A percentile compares a stretch with the other conserved stretches of the same genome.
These are phyloP conservation scores for Gouania willdenowi DNA, from an alignment of 2,797 vertebrate genomes.

Conservation along the genomic window DNA sequence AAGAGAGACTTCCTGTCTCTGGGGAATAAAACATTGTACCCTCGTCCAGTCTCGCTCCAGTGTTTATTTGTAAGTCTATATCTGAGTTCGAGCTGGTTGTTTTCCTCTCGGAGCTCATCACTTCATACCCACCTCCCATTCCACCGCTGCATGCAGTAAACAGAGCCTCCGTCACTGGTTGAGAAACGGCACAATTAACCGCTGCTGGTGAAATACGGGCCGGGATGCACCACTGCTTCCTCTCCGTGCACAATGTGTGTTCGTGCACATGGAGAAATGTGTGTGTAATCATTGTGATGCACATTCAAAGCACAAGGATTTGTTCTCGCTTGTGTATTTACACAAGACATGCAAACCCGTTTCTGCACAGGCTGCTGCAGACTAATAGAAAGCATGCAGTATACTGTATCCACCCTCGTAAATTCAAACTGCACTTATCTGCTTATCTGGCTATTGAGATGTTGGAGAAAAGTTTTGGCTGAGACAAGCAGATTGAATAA, in stretches of 20 bases:
- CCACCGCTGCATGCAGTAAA: constrained; percentile 74
- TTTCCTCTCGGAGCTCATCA: constrained; percentile 71
- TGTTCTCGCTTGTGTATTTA: constrained; percentile 17
- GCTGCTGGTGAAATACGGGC: constrained; percentile 76
- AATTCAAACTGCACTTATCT: constrained; percentile 2
- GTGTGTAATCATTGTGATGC: constrained; percentile 28
- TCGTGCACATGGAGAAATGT: constrained; percentile 15
- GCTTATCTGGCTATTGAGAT: not conserved
- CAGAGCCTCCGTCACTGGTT: constrained; percentile 73
- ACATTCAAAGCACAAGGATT: constrained; percentile 27
- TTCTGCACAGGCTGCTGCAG: constrained; percentile 3
- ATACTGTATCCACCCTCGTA: constrained; percentile 2
- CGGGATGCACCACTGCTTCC: constrained; percentile 68
- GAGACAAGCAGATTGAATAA: constrained; percentile 52
- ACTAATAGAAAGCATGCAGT: not conserved
- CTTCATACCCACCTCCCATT: constrained; percentile 70
- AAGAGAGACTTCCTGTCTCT: too few species aligned
- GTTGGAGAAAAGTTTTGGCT: constrained; percentile 48
- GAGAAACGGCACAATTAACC: constrained; percentile 79
- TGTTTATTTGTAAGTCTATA: too few species aligned
- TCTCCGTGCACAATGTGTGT: constrained; percentile 50
- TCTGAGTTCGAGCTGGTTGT: constrained; percentile 60
- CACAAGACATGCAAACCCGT: constrained; percentile 5
- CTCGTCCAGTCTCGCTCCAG: too few species aligned
- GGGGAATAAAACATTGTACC: too few species aligned